Conservation (phyloP, 1,140 invertebrate genomes). For the Helicoverpa zea region DNA sequence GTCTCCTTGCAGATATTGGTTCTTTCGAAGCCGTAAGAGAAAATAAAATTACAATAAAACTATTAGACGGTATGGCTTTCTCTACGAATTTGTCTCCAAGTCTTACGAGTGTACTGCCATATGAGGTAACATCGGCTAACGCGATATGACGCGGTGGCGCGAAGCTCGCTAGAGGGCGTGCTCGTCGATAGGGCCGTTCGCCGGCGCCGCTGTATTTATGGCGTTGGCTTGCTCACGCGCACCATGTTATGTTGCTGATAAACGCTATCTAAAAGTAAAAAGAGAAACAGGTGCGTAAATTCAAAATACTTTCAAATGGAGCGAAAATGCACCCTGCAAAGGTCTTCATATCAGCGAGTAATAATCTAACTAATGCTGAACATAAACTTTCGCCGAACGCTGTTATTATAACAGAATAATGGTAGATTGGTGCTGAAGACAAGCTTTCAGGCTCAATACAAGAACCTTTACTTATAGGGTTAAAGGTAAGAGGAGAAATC, state of each 20-base stretch:
- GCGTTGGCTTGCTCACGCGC: conserved; percentile 64
- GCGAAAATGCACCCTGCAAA: conserved; percentile 3
- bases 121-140: conserved; percentile 42
- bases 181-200: conserved; percentile 56
- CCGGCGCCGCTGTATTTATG: conserved; percentile 69
- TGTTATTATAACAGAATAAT: conserved; percentile 29
- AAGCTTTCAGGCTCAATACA: conserved; percentile 26
- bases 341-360: conserved; percentile 4
- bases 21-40: conserved; percentile 20
- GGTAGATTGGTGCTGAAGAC: conserved; percentile 19
- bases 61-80: conserved; percentile 27
- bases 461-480: conserved; percentile 35
- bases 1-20: conserved; percentile 17
- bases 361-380: not conserved
- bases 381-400: conserved; percentile 9
- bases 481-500: conserved; percentile 45
- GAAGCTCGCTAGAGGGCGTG: conserved; percentile 53
- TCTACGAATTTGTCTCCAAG: conserved; percentile 37
- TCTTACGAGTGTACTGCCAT: conserved; percentile 32
- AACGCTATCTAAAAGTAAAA: conserved; percentile 45
- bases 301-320: conserved; percentile 21
- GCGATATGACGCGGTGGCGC: conserved; percentile 39
- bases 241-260: conserved; percentile 61
- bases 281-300: conserved; percentile 38
- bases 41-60: conserved; percentile 38